Base-by-base conservation (phyloP, 2,888 invertebrate species). In the Schizotus pectinicornis region DNA sequence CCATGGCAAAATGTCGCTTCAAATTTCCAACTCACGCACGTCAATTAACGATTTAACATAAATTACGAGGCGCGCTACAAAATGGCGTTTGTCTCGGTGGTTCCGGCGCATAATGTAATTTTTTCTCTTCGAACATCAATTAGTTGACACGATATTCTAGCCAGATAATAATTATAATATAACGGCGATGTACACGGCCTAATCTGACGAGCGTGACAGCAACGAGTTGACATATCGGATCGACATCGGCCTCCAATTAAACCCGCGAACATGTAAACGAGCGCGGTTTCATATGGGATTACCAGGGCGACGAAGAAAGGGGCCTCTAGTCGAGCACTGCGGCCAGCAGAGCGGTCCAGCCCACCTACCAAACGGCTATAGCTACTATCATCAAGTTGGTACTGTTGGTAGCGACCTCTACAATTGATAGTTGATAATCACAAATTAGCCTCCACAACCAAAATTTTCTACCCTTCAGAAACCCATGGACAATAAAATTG, bases 101-200 rank as follows among this genome's bases (percentile, higher is more conserved):
- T 51, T 46, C 9, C n/a, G 31, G 30, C 11, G 30, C 22, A 46
- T 53, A 35, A 46, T 46, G 14, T 42, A 3, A 14, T 33, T 37
- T 49, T 50, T 52, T 55, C 50, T 48, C 52, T 50, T 47, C 41
- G 51, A 51, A 54, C 54, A 58, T 61, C 61, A 65, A 68, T 65
- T 71, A 72, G 67, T 71, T 67, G 67, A 70, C 69, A 65, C 61
- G 65, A 67, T 68, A 62, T 63, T 59, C 67, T 53, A 54, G 49
- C 48, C 47, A 42, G 67, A 65, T 65, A 65, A 62, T 52, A 56
- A 58, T 67, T 61, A 64, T 63, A 22, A 22, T 66, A 67, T 62
- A 61, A 63, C 54, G 61, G 47, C 51, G 43, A 46, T 52, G 43
- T 54, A 57, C 62, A 54, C 47, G 47, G 56, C 32, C 56, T 67